Conservation (phyloP, 2,113 vertebrate genomes). For the Nesogale talazaci region DNA sequence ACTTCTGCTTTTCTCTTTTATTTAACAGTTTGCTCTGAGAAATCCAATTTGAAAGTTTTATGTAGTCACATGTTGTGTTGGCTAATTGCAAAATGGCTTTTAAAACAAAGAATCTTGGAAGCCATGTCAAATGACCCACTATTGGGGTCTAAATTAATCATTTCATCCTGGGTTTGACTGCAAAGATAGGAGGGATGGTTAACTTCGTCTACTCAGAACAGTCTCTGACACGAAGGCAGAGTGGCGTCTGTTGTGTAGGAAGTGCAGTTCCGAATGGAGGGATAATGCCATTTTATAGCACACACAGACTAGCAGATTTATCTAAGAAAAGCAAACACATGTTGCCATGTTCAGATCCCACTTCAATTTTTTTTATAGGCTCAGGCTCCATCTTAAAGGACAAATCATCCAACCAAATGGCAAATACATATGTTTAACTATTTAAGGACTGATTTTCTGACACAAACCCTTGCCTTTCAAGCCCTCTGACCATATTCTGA, state of each 20-base stretch:
- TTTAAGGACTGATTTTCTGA: conserved; percentile 43
- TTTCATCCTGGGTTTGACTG: neutral
- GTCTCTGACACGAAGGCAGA: conserved; percentile 54
- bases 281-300: conserved; percentile 69
- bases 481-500: neutral
- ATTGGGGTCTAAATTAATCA: neutral
- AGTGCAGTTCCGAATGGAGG: conserved; percentile 72
- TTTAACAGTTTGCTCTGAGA: neutral
- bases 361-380: conserved; percentile 70
- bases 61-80: neutral
- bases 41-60: neutral
- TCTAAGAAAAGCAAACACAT: conserved; percentile 74
- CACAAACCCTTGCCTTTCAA: conserved; percentile 10
- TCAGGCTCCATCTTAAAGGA: conserved; percentile 61
- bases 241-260: conserved; percentile 64
- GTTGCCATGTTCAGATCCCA: conserved; percentile 66
- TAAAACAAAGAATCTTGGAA: conserved; percentile 23
- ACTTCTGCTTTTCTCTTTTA: conserved; percentile 26
- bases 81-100: conserved; percentile 20
- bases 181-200: conserved; percentile 49
- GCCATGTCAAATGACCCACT: conserved; percentile 13
- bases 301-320: conserved; percentile 69
- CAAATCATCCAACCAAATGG: conserved; percentile 48
- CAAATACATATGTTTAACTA: conserved; percentile 51
- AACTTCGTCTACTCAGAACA: conserved; percentile 46